Base-by-base conservation (phyloP, 1,140 invertebrate species). In the Ladona fulva region DNA sequence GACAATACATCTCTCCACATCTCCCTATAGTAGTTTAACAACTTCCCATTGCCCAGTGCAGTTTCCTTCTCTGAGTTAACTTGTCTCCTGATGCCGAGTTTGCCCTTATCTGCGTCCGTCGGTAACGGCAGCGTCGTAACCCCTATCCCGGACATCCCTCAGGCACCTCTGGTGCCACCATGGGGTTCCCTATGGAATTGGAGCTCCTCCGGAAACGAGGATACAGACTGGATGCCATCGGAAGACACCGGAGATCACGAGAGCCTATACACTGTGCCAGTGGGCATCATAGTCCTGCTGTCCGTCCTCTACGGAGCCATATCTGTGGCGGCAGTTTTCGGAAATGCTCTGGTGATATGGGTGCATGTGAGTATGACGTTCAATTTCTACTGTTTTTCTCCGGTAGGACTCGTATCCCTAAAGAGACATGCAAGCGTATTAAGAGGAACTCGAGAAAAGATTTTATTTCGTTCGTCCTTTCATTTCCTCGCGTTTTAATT, bases 271-370 rank as follows among this genome's bases (percentile, higher is more conserved):
- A 88, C 92, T 25, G 92, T 94, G 0, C 92, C 94, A 0, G 86
- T 88, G 0, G 89, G 89, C 16, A 86, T 95, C 77, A 89, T 95
- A 77, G 88, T 90, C 0, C 81, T 96, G 12, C 85, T 96, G 22
- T 93, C 92, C 12, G 86, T 93, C 42, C 89, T 93, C 76, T 96
- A 96, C 82, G 94, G 94, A 8, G 89, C 88, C 42, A 95, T 95
- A 82, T 94, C 93, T 24, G 86, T 94, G 0, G 82, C 95, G 66
- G 92, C 94, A 0, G 91, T 95, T 7, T 87, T 93, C 7, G 94
- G 94, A 0, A 95, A 95, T 84, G 89, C 89, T 10, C 85, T 95
- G 8, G 93, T 95, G 11, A 93, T 95, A 82, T 92, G 92, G 90
- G 91, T 95, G 52, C 52, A 66, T 12, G 52, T 66, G 52, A 66